phyloP scores from a whole-genome alignment of 2,888 invertebrate species.

The Drosophila silvestris region DNA sequence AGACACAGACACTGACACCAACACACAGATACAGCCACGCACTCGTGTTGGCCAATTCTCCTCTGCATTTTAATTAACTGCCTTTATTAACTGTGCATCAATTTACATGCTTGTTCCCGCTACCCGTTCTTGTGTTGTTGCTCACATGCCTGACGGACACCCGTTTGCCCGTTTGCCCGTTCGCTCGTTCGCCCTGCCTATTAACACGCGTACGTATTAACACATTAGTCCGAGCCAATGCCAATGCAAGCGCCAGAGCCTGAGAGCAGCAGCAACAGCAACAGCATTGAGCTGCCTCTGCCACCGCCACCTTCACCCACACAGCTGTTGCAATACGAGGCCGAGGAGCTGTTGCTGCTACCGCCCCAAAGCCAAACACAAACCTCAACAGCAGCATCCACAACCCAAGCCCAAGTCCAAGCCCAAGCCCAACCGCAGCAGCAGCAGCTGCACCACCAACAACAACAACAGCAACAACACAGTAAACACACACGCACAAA shows the following conservation, averaged over 20 bases:
- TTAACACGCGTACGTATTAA: constrained; percentile 66
- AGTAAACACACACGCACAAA: constrained; percentile 83
- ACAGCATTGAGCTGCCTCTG: constrained; percentile 77
- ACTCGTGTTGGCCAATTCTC: constrained; percentile 15
- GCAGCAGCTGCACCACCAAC: not conserved
- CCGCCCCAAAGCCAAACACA: constrained; percentile 32
- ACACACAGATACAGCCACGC: constrained; percentile 2
- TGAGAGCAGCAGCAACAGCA: constrained; percentile 40
- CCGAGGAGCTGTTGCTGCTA: constrained; percentile 52
- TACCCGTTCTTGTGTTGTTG: constrained; percentile 16
- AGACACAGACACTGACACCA: not conserved
- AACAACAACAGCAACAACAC: constrained; percentile 48
- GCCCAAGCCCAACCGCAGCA: constrained; percentile 38
- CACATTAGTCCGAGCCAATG: constrained; percentile 68
- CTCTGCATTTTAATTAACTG: constrained; percentile 71
- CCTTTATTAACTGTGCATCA: constrained; percentile 63
- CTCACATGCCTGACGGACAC: constrained; percentile 9
- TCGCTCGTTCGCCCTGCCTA: constrained; percentile 24
- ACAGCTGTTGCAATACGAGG: constrained; percentile 82
- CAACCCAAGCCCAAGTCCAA: constrained; percentile 28
- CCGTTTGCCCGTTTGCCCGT: not conserved
- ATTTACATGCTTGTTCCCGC: constrained; percentile 34
- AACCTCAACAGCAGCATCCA: constrained; percentile 8
- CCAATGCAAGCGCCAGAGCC: constrained; percentile 27
- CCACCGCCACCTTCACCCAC: constrained; percentile 84